These are phyloP conservation scores for Nothocercus julius DNA, from an alignment of 2,113 vertebrate genomes.

Conservation along the genomic window DNA sequence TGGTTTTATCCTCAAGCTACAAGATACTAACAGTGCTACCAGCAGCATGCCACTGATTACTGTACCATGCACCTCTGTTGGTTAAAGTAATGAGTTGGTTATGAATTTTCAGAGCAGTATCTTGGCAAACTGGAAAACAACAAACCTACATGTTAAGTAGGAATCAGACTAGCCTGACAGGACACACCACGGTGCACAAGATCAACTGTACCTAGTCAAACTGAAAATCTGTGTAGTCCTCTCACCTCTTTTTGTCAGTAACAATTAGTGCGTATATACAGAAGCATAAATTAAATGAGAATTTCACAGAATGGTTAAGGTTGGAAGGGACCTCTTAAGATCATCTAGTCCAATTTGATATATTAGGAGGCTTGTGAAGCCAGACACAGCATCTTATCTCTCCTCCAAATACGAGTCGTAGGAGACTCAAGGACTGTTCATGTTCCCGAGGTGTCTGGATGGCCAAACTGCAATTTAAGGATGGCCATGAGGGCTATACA, in stretches of 20 bases:
- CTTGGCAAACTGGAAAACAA: not conserved
- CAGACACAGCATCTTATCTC: not conserved
- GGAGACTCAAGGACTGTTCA: not conserved
- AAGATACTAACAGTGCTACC: not conserved
- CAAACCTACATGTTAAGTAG: not conserved
- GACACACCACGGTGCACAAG: not conserved
- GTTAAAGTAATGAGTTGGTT: not conserved
- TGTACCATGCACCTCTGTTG: not conserved
- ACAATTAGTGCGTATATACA: not conserved
- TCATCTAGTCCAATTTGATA: not conserved
- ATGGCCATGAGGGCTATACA: not conserved
- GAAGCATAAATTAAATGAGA: not conserved
- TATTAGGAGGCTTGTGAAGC: not conserved
- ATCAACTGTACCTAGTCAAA: not conserved
- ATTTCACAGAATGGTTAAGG: not conserved
- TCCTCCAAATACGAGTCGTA: not conserved
- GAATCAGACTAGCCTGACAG: fast-evolving
- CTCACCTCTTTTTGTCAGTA: not conserved
- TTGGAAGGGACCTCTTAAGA: too few species aligned
- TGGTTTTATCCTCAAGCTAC: not conserved
- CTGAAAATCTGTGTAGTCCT: not conserved
- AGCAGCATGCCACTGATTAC: not conserved
- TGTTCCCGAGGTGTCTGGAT: not conserved
- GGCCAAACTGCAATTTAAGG: not conserved
- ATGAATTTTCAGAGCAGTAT: not conserved